Conservation (phyloP, 1,140 invertebrate species). For the Carposina sasakii region DNA sequence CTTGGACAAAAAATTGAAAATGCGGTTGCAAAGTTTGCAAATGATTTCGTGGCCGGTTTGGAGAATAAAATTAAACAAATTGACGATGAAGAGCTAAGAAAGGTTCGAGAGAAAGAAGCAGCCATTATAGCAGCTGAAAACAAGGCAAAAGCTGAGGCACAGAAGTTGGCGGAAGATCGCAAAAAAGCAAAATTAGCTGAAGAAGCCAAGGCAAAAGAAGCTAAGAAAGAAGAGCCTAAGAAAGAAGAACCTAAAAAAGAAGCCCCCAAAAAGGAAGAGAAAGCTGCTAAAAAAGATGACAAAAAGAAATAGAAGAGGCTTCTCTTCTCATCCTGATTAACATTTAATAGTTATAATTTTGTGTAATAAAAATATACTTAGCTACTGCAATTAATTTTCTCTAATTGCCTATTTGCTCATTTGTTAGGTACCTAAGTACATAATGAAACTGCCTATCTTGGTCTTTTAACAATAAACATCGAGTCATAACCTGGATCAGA, state of each 20-base stretch:
- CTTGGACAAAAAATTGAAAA: conserved; percentile 43
- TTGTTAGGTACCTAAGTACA: too few relatives aligned
- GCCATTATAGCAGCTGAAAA: conserved; percentile 34
- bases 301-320: conserved; percentile 20
- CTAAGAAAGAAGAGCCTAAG: conserved; percentile 23
- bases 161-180: neutral
- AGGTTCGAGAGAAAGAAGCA: conserved; percentile 34
- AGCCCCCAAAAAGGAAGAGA: conserved; percentile 17
- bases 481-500: too few relatives aligned
- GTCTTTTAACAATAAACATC: too few relatives aligned
- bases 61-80: conserved; percentile 36
- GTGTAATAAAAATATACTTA: too few relatives aligned
- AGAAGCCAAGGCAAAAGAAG: conserved; percentile 18
- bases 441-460: too few relatives aligned
- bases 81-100: conserved; percentile 31
- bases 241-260: conserved; percentile 19
- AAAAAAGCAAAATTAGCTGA: neutral
- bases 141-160: conserved; percentile 36
- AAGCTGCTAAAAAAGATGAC: conserved; percentile 11
- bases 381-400: too few relatives aligned
- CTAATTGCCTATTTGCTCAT: too few relatives aligned
- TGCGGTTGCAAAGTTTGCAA: conserved; percentile 18
- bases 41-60: conserved; percentile 33
- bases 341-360: neutral
- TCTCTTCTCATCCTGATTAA: neutral